These are phyloP conservation scores for Puma concolor DNA, from an alignment of 2,113 vertebrate species.

Conservation along the genomic window DNA sequence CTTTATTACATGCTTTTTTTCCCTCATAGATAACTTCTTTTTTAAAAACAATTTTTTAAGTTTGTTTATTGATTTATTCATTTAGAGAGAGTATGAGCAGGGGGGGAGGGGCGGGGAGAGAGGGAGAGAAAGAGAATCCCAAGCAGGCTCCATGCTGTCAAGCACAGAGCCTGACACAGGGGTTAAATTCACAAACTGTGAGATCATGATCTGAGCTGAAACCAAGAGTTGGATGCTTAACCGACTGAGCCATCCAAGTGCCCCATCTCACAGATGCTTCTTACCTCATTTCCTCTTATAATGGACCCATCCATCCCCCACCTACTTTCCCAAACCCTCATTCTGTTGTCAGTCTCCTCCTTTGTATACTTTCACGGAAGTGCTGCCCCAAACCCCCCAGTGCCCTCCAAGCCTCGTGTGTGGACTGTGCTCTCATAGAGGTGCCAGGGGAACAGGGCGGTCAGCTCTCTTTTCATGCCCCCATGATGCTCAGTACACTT, in stretches of 20 bases:
- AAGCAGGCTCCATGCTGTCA: no score
- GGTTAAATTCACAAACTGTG: no score
- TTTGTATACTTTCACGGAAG: neutral
- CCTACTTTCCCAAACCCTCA: neutral
- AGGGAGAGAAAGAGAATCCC: no score
- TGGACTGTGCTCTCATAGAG: neutral
- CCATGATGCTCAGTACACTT: no score
- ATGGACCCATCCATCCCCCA: neutral
- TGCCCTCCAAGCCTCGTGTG: neutral
- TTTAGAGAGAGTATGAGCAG: no score
- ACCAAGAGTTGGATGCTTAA: no score
- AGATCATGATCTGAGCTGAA: no score
- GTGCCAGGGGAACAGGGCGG: rapidly evolving
- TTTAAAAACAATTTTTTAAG: no score
- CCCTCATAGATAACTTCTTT: neutral
- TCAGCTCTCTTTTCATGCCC: neutral
- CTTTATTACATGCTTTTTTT: neutral
- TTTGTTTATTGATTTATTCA: no score
- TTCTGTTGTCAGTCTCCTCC: neutral
- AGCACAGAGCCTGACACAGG: no score
- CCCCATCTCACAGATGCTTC: neutral
- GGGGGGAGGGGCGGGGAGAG: no score
- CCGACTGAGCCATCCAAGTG: no score
- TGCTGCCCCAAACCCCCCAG: neutral
- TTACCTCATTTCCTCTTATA: neutral